These are phyloP conservation scores for Clepsis dumicolana DNA, from an alignment of 2,888 invertebrate genomes.

Conservation along the genomic window DNA sequence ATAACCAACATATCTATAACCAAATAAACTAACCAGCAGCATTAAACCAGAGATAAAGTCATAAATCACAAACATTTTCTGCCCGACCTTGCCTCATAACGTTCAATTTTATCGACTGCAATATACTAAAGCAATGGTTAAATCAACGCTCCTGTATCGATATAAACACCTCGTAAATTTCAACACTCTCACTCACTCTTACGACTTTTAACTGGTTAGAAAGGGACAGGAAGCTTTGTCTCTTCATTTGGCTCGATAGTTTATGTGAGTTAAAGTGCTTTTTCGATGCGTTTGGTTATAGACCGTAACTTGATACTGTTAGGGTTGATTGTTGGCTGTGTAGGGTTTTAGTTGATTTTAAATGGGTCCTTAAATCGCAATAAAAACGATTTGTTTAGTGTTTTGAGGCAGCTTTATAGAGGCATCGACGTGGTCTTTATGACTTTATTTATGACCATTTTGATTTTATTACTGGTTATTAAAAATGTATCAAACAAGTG, in stretches of 20 bases:
- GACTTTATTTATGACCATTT: slow-evolving; percentile 50
- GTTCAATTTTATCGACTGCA: slow-evolving; percentile 85
- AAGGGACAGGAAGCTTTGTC: slow-evolving; percentile 59
- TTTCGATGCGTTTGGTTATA: slow-evolving; percentile 51
- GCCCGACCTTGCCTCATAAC: slow-evolving; percentile 86
- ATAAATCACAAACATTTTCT: slow-evolving; percentile 80
- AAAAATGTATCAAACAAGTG: not conserved
- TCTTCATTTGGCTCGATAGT: slow-evolving; percentile 81
- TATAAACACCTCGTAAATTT: slow-evolving; percentile 84
- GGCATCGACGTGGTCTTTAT: slow-evolving; percentile 54
- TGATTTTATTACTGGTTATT: not conserved
- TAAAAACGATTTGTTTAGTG: slow-evolving; percentile 85
- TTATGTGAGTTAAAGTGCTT: slow-evolving; percentile 75
- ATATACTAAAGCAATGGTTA: slow-evolving; percentile 86
- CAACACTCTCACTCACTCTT: slow-evolving; percentile 59
- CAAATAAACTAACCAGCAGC: slow-evolving; percentile 44
- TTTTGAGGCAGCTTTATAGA: slow-evolving; percentile 70
- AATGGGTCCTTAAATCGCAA: slow-evolving; percentile 85
- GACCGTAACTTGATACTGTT: slow-evolving; percentile 47
- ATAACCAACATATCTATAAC: not conserved
- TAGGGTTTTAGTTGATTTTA: slow-evolving; percentile 66
- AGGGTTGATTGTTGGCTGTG: slow-evolving; percentile 50
- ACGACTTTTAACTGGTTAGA: slow-evolving; percentile 49
- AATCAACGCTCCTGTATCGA: slow-evolving; percentile 84
- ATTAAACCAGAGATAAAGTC: slow-evolving; percentile 72